Evolutionary conservation across 2,888 invertebrate species (phyloP).

Genomic region (Eremobia ochroleuca): DNA sequence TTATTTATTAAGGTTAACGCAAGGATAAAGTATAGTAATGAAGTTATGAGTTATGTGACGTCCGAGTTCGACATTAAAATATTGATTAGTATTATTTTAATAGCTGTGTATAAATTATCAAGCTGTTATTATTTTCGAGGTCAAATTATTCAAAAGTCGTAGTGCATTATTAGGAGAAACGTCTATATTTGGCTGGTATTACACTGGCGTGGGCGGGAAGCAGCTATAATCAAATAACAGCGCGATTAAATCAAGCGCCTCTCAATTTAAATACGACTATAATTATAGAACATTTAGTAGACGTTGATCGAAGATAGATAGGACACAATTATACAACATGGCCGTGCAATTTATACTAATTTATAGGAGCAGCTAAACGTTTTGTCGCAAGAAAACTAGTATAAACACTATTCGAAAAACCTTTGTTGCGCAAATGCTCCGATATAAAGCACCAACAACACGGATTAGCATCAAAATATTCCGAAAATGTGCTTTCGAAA

Average conservation of each 20-base stretch:
- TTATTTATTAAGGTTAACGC: conserved; percentile 51
- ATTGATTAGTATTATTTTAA: conserved; percentile 40
- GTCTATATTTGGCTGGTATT: conserved; percentile 47
- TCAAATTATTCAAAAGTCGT: conserved; percentile 40
- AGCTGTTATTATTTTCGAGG: conserved; percentile 38
- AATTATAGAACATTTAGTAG: conserved; percentile 70
- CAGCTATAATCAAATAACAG: conserved; percentile 61
- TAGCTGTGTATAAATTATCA: conserved; percentile 37
- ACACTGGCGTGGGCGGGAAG: conserved; percentile 51
- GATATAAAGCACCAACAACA: conserved; percentile 1
- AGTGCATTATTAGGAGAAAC: conserved; percentile 43
- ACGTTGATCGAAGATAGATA: conserved; percentile 59
- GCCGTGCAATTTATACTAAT: conserved; percentile 50
- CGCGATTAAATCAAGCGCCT: conserved; percentile 66
- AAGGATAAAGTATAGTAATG: conserved; percentile 52
- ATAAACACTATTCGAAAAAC: conserved; percentile 29
- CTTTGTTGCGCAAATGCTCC: conserved; percentile 45
- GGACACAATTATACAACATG: conserved; percentile 48
- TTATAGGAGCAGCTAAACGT: conserved; percentile 42
- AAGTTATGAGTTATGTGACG: conserved; percentile 43
- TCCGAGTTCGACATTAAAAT: conserved; percentile 39
- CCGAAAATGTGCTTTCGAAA: conserved; percentile 53
- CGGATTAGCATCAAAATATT: conserved; percentile 41
- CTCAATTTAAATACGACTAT: conserved; percentile 65
- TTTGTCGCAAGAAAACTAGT: conserved; percentile 51